These are phyloP conservation scores for Eurytoma californica DNA, from an alignment of 2,888 invertebrate species.

Conservation along the genomic window DNA sequence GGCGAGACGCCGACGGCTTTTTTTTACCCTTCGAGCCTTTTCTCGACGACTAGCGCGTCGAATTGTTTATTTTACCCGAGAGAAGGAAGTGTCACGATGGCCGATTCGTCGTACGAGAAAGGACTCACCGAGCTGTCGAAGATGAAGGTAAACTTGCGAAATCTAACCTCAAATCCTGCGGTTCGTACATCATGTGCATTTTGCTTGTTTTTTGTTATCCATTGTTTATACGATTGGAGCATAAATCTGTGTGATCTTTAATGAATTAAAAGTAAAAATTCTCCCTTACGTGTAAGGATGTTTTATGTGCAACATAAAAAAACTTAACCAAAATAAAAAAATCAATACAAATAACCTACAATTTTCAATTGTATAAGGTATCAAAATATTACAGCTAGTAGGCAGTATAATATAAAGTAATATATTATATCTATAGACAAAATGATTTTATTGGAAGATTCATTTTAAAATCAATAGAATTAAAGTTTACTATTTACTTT, in stretches of 20 bases:
- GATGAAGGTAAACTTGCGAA: slow-evolving; percentile 68
- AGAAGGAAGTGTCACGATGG: slow-evolving; percentile 62
- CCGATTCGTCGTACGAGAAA: slow-evolving; percentile 73
- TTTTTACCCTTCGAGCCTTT: not conserved
- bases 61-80: not conserved
- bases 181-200: not conserved
- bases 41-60: not conserved
- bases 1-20: too few species aligned
- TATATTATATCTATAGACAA: too few species aligned
- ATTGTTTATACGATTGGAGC: too few species aligned
- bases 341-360: not conserved
- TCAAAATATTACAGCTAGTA: too few species aligned
- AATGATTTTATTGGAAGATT: too few species aligned
- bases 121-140: slow-evolving; percentile 71
- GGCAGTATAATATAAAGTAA: too few species aligned
- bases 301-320: not conserved
- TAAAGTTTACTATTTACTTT: not conserved
- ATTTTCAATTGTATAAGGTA: too few species aligned
- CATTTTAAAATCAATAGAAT: not conserved
- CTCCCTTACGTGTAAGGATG: too few species aligned
- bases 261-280: too few species aligned
- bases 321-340: not conserved
- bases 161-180: slow-evolving; percentile 58
- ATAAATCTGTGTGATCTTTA: too few species aligned
- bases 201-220: not conserved